Base-by-base conservation (phyloP, 2,888 invertebrate genomes). In the Macrostomum cliftonense region DNA sequence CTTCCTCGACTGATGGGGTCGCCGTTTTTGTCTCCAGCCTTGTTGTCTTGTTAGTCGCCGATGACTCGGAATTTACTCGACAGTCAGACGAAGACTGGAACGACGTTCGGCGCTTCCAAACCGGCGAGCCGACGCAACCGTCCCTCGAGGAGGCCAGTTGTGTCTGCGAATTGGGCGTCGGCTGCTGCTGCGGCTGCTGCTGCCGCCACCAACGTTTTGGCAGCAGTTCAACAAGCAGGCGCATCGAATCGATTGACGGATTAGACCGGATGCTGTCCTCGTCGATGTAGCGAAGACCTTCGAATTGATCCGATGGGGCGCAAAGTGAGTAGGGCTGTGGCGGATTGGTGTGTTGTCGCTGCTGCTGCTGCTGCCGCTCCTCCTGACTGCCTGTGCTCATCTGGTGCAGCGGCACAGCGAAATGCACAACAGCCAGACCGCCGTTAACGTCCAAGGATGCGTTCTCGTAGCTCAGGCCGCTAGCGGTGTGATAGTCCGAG, bases 1-100 rank as follows among this genome's bases (percentile, higher is more conserved):
- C 28, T 7, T 28, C 28, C 28, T 28, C 28, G n/a, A n/a, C n/a
- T n/a, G n/a, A n/a, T 9, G 56, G 55, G 19, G 20, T 47, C 14
- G 28, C 28, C 28, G 28, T 28, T 28, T 4, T 4, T 28, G 28
- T 28, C 28, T 4, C 28, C 9, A 9, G n/a, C 19, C 43, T 38
- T 14, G 19, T n/a, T 12, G 42, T 14, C 17, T 42, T 78, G n/a
- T n/a, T n/a, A n/a, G n/a, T n/a, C n/a, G n/a, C n/a, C 76, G 55
- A 47, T 2, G 60, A 44, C 52, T 49, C 42, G 51, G 55, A 53
- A 48, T 54, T 40, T 49, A 53, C 45, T 44, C 37, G 37, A 17
- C 49, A 28, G 14, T 43, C 43, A 14, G 42, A 13, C 38, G 51
- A 47, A 44, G 52, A 50, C 46, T 56, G 42, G 43, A 46, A 46